Conservation (phyloP, 2,888 invertebrate genomes). For the Tetragonisca angustula region DNA sequence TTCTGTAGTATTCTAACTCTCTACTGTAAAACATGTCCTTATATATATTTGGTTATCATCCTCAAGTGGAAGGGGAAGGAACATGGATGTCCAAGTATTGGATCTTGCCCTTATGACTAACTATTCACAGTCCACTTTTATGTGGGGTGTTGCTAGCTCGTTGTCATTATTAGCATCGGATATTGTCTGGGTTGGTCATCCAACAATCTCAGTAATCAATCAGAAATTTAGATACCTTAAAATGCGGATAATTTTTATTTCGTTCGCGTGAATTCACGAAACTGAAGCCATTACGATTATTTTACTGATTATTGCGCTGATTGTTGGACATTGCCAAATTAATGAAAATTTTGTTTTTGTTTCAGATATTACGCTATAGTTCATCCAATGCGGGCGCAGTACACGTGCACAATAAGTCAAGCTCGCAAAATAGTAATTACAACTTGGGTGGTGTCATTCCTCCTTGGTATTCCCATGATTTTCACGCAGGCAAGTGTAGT, state of each 20-base stretch:
- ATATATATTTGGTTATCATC: no score
- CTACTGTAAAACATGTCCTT: no score
- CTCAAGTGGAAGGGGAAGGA: no score
- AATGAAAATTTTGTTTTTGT: constrained; percentile 53
- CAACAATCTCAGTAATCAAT: no score
- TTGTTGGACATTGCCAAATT: not conserved
- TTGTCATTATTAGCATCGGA: no score
- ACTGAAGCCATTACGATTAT: not conserved
- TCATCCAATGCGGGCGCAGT: constrained; percentile 89
- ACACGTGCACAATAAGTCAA: constrained; percentile 88
- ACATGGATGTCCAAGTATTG: no score
- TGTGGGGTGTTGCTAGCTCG: no score
- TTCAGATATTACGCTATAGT: constrained; percentile 89
- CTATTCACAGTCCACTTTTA: no score
- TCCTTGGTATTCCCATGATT: constrained; percentile 87
- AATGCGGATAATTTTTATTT: not conserved
- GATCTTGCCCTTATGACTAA: no score
- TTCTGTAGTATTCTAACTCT: no score
- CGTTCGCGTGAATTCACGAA: not conserved
- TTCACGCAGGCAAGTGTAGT: constrained; percentile 86
- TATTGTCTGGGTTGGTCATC: no score
- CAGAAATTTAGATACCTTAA: no score
- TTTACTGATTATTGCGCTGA: not conserved
- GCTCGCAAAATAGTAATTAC: constrained; percentile 87
- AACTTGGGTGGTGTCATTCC: constrained; percentile 87